phyloP scores from a whole-genome alignment of 2,888 invertebrate genomes.

The Mesoligia furuncula region DNA sequence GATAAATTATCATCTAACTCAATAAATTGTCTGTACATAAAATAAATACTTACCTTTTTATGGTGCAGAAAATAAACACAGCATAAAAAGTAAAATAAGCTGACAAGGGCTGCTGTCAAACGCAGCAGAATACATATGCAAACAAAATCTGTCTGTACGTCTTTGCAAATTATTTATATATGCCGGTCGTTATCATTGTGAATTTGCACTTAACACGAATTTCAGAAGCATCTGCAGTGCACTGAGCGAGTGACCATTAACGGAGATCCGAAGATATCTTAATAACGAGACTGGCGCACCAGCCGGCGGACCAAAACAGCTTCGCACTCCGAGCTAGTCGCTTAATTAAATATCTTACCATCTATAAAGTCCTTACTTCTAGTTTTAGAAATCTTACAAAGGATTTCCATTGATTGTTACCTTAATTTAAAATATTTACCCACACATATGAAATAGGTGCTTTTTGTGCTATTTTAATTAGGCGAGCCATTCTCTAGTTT shows the following conservation, averaged over 20 bases:
- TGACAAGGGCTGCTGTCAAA: conserved; percentile 38
- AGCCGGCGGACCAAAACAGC: conserved; percentile 36
- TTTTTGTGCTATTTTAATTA: conserved; percentile 28
- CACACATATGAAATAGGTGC: conserved; percentile 3
- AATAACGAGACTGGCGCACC: conserved; percentile 53
- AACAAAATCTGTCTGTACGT: conserved; percentile 14
- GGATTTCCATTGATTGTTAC: conserved; percentile 18
- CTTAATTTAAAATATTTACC: conserved; percentile 23
- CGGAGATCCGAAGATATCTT: conserved; percentile 60
- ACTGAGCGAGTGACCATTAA: conserved; percentile 60
- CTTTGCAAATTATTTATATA: conserved; percentile 61
- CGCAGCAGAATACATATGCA: conserved; percentile 40
- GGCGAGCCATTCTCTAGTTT: conserved; percentile 1
- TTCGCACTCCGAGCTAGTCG: conserved; percentile 15
- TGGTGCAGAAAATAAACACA: conserved; percentile 12
- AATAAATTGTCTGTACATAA: neutral
- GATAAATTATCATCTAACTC: neutral
- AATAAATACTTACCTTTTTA: conserved; percentile 1
- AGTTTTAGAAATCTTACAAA: conserved; percentile 31
- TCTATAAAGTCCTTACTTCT: conserved; percentile 25
- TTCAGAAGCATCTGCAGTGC: conserved; percentile 58
- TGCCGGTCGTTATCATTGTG: conserved; percentile 58
- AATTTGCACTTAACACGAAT: conserved; percentile 46
- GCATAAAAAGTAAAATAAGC: conserved; percentile 10
- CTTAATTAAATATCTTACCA: conserved; percentile 56